These are phyloP conservation scores for Glyptemys insculpta DNA, from an alignment of 2,797 vertebrate genomes.

Conservation along the genomic window DNA sequence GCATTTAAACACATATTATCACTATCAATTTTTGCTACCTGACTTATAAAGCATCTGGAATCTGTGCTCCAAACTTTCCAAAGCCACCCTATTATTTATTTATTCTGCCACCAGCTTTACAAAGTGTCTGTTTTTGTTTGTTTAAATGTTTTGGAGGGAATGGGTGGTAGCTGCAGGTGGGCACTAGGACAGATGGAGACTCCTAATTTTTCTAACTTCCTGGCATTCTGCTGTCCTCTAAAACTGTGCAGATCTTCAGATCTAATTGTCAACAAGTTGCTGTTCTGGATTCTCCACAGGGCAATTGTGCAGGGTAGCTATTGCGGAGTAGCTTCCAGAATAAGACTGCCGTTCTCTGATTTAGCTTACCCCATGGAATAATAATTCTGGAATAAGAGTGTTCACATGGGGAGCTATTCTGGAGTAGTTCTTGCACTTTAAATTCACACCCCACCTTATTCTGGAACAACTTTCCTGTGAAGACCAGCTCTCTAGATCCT, in stretches of 20 bases:
- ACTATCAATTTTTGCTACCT: background rate
- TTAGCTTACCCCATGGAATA: background rate
- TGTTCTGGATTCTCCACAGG: background rate
- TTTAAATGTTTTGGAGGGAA: background rate
- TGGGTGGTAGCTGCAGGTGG: background rate
- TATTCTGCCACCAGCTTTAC: conserved; percentile 36
- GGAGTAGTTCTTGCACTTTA: background rate
- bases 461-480: background rate
- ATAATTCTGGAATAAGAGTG: background rate
- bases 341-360: background rate
- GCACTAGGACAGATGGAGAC: background rate
- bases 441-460: background rate
- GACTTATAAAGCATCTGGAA: background rate
- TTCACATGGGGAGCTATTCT: background rate
- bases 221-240: background rate
- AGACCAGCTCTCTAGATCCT: background rate
- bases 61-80: conserved; percentile 6
- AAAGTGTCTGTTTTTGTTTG: conserved; percentile 10
- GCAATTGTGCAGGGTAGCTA: background rate
- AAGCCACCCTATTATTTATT: background rate
- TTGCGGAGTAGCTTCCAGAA: background rate
- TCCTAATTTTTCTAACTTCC: background rate
- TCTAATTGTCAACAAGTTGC: background rate
- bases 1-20: background rate
- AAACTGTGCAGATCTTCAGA: background rate